These are phyloP conservation scores for Sceliomorpha sp. DNA, from an alignment of 2,888 invertebrate genomes.

Conservation along the genomic window DNA sequence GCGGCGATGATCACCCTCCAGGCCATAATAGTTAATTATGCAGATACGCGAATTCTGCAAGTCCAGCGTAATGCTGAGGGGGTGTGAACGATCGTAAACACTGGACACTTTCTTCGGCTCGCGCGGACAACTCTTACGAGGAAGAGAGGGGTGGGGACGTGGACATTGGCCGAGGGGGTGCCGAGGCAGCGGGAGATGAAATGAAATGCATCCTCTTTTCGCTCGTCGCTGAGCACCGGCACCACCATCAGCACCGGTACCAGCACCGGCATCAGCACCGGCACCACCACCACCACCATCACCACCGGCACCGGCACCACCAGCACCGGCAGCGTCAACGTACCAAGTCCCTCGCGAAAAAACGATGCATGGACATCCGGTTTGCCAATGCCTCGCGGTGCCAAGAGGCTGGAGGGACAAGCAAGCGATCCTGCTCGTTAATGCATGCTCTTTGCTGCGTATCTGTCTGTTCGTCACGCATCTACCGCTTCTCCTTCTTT, in stretches of 20 bases:
- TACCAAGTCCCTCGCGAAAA: conserved; percentile 61
- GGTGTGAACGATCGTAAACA: conserved; percentile 65
- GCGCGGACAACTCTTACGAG: conserved; percentile 46
- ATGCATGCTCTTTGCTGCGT: conserved; percentile 58
- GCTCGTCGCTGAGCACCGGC: conserved; percentile 31
- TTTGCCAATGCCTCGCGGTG: conserved; percentile 56
- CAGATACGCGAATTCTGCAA: conserved; percentile 52
- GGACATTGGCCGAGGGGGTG: conserved; percentile 59
- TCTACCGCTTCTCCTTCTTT: conserved; percentile 43
- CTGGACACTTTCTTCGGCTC: conserved; percentile 62
- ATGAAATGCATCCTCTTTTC: conserved; percentile 68
- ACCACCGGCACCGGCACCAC: too few species aligned
- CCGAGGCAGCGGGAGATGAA: conserved; percentile 61
- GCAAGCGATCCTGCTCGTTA: conserved; percentile 54
- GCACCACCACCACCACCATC: too few species aligned
- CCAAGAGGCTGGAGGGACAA: conserved; percentile 45
- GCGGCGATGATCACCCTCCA: conserved; percentile 44
- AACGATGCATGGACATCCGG: conserved; percentile 71
- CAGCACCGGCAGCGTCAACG: too few species aligned
- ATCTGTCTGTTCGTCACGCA: conserved; percentile 55
- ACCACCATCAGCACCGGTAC: too few species aligned
- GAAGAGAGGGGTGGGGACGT: too few species aligned
- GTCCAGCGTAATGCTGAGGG: conserved; percentile 28
- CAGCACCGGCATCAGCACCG: too few species aligned
- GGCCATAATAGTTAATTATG: conserved; percentile 56